Base-by-base conservation (phyloP, 2,797 vertebrate species). In the Bradypus variegatus region DNA sequence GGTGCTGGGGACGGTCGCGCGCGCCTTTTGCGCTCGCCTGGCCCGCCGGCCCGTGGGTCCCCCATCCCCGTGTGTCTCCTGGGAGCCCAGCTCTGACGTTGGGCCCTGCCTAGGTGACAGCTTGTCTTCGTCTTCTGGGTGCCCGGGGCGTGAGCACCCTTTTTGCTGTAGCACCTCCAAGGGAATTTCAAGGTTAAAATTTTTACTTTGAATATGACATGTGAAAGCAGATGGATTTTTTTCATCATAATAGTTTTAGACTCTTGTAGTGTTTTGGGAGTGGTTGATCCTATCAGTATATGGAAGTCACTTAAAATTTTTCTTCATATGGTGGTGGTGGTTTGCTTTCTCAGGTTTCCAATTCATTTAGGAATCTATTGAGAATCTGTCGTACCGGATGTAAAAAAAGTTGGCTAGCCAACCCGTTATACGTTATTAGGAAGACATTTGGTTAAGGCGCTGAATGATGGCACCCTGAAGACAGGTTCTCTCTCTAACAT, bases 71-170 rank as follows among this genome's bases (percentile, higher is more conserved):
- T 8, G 53, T 88, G 0, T 82, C 82, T 62, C 85, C 48, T 14
- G 76, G 64, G 67, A 72, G 65, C 15, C 53, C 29, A 33, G 45
- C 21, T 9, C 48, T 15, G 3, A 53, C 6, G 55, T 21, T 58
- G 6, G n/a, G n/a, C 69, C 55, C 45, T 50, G 53, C 60, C 65
- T 76, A 13, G 76, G 80, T 86, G 92, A 91, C 91, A 93, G 67
- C 62, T 58, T 73, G 73, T 21, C 48, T 58, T 1, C 67, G 6
- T 38, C 48, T 67, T 45, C 19, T 16, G 60, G 67, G 73, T 78
- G 95, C 94, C 94, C 94, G 94, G 95, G 92, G 87, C 95, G 73
- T 93, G 91, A 45, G 91, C 95, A 11, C 65, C 77, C 4, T 41
- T 60, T 41, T 31, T 29, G 1, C 62, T 58, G 13, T 36, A 10